Conservation (phyloP, 2,888 invertebrate genomes). For the Halocaridina rubra region DNA sequence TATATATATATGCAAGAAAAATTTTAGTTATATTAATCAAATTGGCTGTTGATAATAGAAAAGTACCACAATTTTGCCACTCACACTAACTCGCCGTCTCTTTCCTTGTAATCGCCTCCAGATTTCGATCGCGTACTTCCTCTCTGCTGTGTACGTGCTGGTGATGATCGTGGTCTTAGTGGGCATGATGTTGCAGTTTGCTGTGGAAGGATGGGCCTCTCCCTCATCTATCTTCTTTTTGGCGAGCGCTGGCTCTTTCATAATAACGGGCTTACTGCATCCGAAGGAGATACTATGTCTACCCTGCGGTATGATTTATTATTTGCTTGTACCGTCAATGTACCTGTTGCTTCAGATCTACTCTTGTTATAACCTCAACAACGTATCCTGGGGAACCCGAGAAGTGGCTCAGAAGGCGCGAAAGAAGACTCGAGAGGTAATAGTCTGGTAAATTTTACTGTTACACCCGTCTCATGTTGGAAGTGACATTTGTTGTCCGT, state of each 20-base stretch:
- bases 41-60: too few relatives aligned
- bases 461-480: too few relatives aligned
- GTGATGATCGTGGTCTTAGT: conserved; percentile 89
- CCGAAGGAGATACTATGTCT: conserved; percentile 83
- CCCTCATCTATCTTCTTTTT: conserved; percentile 88
- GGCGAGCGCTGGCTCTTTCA: conserved; percentile 76
- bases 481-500: too few relatives aligned
- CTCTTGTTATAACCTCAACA: conserved; percentile 91
- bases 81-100: too few relatives aligned
- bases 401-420: conserved; percentile 74
- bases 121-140: conserved; percentile 79
- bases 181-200: conserved; percentile 76
- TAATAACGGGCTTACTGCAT: conserved; percentile 76
- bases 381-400: conserved; percentile 94
- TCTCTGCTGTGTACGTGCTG: conserved; percentile 83
- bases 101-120: conserved; percentile 68
- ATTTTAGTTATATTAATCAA: too few relatives aligned
- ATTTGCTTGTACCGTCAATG: conserved; percentile 93
- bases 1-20: too few relatives aligned
- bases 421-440: conserved; percentile 64
- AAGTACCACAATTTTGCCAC: too few relatives aligned
- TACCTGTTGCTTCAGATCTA: conserved; percentile 92
- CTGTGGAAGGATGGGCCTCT: conserved; percentile 76
- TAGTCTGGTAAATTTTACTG: too few relatives aligned
- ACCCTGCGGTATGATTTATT: conserved; percentile 80